Conservation (phyloP, 1,140 invertebrate species). For the Diuraphis noxia region DNA sequence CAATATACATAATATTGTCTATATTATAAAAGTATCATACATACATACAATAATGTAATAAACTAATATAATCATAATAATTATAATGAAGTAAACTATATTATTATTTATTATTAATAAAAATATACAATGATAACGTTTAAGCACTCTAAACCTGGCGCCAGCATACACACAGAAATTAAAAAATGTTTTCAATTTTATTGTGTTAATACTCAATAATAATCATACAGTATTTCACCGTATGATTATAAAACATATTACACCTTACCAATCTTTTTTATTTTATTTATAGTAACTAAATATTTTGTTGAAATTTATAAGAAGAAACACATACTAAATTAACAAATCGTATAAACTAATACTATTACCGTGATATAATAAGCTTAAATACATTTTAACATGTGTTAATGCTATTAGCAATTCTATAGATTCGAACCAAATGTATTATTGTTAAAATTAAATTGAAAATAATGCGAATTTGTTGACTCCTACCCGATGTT, state of each 20-base stretch:
- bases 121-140: no score
- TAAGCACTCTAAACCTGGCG: no score
- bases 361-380: background rate
- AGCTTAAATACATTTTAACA: background rate
- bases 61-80: no score
- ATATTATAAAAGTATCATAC: background rate
- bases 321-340: background rate
- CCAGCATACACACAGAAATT: no score
- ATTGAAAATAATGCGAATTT: background rate
- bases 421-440: background rate
- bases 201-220: background rate
- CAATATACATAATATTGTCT: background rate
- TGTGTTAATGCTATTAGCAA: background rate
- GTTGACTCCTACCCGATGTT: background rate
- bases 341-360: background rate
- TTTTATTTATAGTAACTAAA: background rate
- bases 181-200: background rate
- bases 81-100: no score
- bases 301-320: background rate
- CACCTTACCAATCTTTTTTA: background rate
- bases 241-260: background rate
- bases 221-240: background rate
- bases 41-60: no score
- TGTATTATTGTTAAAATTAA: background rate
- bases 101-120: no score